Evolutionary conservation across 2,113 vertebrate genomes (phyloP), one percentile per base, ranked within the genome.

Genomic region (Piprites chloris): DNA sequence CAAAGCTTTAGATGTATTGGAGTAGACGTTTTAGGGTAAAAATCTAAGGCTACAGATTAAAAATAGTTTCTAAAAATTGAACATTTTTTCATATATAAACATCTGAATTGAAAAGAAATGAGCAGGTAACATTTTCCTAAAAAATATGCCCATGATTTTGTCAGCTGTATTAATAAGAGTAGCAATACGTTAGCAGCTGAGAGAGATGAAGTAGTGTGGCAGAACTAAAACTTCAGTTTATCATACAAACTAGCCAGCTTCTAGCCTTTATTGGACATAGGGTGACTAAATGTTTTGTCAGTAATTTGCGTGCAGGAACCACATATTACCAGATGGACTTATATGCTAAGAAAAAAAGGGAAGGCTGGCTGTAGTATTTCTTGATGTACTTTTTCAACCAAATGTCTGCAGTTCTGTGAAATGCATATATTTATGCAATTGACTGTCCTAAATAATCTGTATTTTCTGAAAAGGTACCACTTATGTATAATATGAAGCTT

Each of bases 271-370:
- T 67, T 41, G 18, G 50, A 33, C 4, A 11, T 3, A 35, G 28
- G 63, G 11, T 28, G 32, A 49, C 9, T 39, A 11, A 42, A 42
- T 35, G 1, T 39, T 83, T 76, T 85, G n/a, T 86, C 32, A 66
- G 22, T 0, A 5, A 68, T 28, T n/a, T 84, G 26, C 46, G 59
- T 18, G 5, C 5, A 49, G 16, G 5, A 20, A 18, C 42, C 3
- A 0, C 15, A 3, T 50, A 16, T 61, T 53, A 56, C 27, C 5
- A 7, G 15, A 4, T 5, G 44, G 9, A 33, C 0, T 4, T 39
- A n/a, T 12, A 14, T 20, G 9, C 19, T 46, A 35, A 50, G 65
- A 55, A 46, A 42, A 47, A 20, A 21, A 2, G 3, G 4, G 9
- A 89, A 37, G 8, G 4, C 22, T 77, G 24, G 2, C 30, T 76